Percentiles rank a stretch among this genome's conserved stretches.
Conservation (phyloP, 1,140 invertebrate species). For the Euglossa dilemma region DNA sequence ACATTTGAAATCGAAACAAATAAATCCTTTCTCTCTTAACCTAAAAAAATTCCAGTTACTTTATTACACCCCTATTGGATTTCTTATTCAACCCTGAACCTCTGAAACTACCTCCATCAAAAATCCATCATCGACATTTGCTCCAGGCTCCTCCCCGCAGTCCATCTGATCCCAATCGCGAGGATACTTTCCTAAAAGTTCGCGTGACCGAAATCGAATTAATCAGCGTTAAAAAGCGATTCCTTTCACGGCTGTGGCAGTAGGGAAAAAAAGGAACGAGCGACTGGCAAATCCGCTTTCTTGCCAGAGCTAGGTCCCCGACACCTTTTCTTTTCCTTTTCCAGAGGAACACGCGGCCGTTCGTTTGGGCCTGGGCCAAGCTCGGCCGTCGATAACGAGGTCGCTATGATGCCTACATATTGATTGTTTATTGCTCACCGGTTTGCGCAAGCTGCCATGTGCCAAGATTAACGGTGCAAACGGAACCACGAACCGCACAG, state of each 20-base stretch:
- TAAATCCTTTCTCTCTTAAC: too few species aligned
- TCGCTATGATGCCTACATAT: constrained; percentile 53
- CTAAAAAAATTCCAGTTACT: too few species aligned
- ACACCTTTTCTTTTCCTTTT: constrained; percentile 18
- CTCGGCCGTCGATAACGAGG: constrained; percentile 57
- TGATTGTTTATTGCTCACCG: constrained; percentile 55
- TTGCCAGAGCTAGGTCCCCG: constrained; percentile 27
- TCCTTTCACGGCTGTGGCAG: not conserved
- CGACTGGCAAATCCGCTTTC: constrained; percentile 24
- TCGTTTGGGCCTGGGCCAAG: constrained; percentile 50
- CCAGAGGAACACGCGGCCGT: constrained; percentile 12
- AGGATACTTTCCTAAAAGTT: not conserved
- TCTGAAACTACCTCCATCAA: not conserved
- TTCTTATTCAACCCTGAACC: not conserved
- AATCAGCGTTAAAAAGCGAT: not conserved
- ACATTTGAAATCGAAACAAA: too few species aligned
- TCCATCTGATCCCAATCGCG: not conserved
- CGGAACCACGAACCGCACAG: constrained; percentile 6
- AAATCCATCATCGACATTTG: too few species aligned
- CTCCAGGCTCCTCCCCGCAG: not conserved
- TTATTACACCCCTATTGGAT: not conserved
- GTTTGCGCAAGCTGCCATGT: constrained; percentile 47
- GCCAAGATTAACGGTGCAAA: constrained; percentile 52
- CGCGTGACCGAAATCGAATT: not conserved
- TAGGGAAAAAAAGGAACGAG: constrained; percentile 4